These are phyloP conservation scores for Acrossocheilus fasciatus DNA, from an alignment of 2,797 vertebrate genomes.

Conservation along the genomic window DNA sequence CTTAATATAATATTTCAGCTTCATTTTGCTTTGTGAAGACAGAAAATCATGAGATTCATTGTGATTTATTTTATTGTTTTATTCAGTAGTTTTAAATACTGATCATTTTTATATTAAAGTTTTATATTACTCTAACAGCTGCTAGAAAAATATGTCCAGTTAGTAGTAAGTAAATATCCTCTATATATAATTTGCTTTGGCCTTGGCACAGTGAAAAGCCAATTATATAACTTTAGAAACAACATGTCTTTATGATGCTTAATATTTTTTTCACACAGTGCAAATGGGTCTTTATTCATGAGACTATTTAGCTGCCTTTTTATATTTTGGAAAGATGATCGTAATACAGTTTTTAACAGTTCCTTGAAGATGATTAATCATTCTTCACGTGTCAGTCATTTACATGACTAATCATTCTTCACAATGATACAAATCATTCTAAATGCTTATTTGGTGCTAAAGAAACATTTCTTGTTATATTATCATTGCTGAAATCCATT, in stretches of 20 bases:
- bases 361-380: neutral
- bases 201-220: neutral
- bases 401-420: neutral
- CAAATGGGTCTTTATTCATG: neutral
- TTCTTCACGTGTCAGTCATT: neutral
- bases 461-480: neutral
- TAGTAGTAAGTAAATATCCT: neutral
- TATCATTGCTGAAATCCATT: neutral
- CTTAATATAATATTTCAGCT: neutral
- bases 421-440: neutral
- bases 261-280: neutral
- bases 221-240: neutral
- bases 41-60: neutral
- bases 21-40: neutral
- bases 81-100: slow-evolving; percentile 2
- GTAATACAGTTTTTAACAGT: neutral
- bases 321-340: neutral
- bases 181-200: neutral
- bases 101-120: neutral
- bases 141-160: neutral
- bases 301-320: neutral
- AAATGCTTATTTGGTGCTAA: neutral
- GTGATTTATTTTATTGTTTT: neutral
- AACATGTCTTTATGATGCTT: neutral
- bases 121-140: neutral